Percentiles rank a stretch among this genome's conserved stretches.
phyloP scores from a whole-genome alignment of 30 jellyfish, hydroid and myxozoan genomes.

The Turritopsis rubra region DNA sequence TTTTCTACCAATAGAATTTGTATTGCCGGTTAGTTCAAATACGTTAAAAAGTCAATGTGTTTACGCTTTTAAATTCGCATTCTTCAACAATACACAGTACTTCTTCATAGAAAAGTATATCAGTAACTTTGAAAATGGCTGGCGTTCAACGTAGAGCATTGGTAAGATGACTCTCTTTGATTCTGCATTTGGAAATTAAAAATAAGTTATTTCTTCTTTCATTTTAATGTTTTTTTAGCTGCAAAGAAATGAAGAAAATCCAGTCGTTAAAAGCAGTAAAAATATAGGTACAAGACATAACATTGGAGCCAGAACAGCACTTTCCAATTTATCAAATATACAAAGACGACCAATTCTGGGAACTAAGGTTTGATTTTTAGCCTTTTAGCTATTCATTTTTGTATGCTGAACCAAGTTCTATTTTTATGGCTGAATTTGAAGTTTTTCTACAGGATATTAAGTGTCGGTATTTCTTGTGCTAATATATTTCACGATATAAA shows the following conservation, averaged over 20 bases:
- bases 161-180: not conserved
- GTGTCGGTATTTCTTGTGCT: too few relatives aligned
- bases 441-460: too few relatives aligned
- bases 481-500: too few relatives aligned
- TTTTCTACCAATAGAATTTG: not conserved
- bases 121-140: not conserved
- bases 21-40: not conserved
- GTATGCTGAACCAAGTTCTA: too few relatives aligned
- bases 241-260: slow-evolving; percentile 12
- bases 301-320: slow-evolving; percentile 21
- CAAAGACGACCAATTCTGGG: slow-evolving; percentile 21
- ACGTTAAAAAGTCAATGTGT: not conserved
- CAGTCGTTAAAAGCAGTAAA: slow-evolving; percentile 1
- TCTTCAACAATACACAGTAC: not conserved
- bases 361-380: not conserved
- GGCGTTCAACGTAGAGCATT: slow-evolving; percentile 19
- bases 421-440: too few relatives aligned
- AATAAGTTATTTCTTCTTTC: too few relatives aligned
- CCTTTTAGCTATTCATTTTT: not conserved
- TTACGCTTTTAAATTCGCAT: not conserved
- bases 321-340: slow-evolving; percentile 22
- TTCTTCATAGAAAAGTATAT: not conserved
- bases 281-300: not conserved
- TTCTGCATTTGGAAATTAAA: not conserved
- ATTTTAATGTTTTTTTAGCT: not conserved